phyloP scores from a whole-genome alignment of 2,797 vertebrate genomes.

The Myotis vivesi region DNA sequence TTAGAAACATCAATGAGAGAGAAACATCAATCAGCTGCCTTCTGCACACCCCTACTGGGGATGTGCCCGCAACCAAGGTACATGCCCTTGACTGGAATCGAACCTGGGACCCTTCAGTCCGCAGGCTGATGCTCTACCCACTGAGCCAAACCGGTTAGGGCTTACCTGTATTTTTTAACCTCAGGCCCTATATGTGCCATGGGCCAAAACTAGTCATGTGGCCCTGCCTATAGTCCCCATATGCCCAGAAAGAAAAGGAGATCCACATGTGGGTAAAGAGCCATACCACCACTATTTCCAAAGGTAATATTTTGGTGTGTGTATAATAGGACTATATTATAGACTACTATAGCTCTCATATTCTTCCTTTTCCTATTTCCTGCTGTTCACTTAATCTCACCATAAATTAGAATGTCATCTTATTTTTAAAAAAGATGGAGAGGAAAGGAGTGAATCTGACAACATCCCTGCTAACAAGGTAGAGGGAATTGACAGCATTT shows the following conservation, averaged over 20 bases:
- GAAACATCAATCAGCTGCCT: no score
- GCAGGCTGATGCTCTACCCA: no score
- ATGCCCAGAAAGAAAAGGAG: neutral
- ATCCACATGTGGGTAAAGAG: neutral
- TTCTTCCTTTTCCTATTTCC: neutral
- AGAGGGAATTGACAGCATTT: neutral
- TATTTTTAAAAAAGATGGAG: conserved; percentile 15
- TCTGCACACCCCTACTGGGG: no score
- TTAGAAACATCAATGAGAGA: no score
- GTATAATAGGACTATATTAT: neutral
- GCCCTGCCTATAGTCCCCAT: neutral
- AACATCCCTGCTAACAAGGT: neutral
- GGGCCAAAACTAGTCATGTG: neutral
- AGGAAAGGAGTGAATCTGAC: neutral
- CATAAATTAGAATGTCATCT: neutral
- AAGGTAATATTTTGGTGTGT: neutral
- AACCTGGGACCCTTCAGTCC: no score
- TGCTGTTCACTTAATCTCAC: neutral
- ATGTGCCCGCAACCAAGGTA: no score
- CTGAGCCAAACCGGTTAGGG: no score
- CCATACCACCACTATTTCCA: neutral
- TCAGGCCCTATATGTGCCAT: neutral
- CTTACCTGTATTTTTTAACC: neutral
- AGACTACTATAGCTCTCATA: neutral
- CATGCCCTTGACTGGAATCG: no score